Percentiles rank a stretch among this genome's conserved stretches.
phyloP scores from a whole-genome alignment of 37 sponge, comb jelly and placozoan species.

The Aphrocallistes beatrix region DNA sequence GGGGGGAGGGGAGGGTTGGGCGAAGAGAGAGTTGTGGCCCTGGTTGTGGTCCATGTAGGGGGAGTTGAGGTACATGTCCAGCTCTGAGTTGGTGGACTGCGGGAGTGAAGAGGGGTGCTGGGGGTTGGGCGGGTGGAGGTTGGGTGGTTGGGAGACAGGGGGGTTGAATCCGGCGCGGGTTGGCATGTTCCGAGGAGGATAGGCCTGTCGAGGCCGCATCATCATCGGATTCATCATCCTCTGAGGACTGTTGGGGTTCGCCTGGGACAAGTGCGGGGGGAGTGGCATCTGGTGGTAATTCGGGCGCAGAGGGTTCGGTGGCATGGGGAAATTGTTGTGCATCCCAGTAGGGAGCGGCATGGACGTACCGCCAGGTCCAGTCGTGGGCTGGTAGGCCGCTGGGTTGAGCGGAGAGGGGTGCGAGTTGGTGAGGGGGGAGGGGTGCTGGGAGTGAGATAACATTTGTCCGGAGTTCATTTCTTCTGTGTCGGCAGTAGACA shows the following conservation, averaged over 20 bases:
- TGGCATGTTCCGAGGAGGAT: not conserved
- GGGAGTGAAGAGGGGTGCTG: not conserved
- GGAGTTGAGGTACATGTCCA: slow-evolving; percentile 15
- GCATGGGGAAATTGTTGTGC: not conserved
- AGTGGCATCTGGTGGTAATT: not conserved
- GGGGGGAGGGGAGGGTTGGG: not conserved
- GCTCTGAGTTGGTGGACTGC: not conserved
- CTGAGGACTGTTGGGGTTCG: not conserved
- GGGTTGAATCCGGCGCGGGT: too few relatives aligned
- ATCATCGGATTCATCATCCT: too few relatives aligned
- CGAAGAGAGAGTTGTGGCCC: too few relatives aligned
- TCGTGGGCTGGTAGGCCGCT: not conserved
- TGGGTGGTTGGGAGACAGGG: not conserved
- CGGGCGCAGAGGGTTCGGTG: not conserved
- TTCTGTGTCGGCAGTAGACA: slow-evolving; percentile 9
- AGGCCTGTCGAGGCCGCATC: too few relatives aligned
- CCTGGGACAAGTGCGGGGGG: not conserved
- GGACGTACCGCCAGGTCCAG: not conserved
- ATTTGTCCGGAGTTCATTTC: slow-evolving; percentile 1
- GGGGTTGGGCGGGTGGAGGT: too few relatives aligned
- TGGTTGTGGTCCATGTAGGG: too few relatives aligned
- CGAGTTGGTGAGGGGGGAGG: slow-evolving; percentile 17
- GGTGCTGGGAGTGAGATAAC: slow-evolving; percentile 15
- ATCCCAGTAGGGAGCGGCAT: not conserved
- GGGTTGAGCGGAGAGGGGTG: slow-evolving; percentile 13